phyloP scores from a whole-genome alignment of 2,113 vertebrate species.

The Gavia stellata region DNA sequence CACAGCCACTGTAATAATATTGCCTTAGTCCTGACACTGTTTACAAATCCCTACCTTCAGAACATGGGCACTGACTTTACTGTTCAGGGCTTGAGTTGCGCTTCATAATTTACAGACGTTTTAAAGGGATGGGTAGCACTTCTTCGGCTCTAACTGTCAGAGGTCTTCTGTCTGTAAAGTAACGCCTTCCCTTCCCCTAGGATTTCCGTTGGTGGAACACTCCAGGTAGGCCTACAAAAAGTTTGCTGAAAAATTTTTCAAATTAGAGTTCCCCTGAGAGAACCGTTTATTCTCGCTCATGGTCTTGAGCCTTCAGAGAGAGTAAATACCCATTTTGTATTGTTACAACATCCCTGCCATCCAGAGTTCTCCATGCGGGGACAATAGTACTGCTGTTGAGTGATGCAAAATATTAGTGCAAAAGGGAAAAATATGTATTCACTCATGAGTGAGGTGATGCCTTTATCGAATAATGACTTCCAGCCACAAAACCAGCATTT shows the following conservation, averaged over 20 bases:
- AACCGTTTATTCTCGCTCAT: neutral
- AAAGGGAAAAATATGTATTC: neutral
- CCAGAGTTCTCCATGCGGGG: neutral
- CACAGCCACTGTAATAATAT: neutral
- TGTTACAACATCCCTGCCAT: neutral
- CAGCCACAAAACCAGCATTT: neutral
- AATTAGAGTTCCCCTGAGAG: neutral
- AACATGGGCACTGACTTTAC: neutral
- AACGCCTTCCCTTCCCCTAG: neutral
- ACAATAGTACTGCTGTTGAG: neutral
- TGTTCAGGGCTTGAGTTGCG: fast-evolving
- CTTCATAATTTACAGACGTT: neutral
- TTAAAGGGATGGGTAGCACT: neutral
- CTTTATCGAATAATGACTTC: neutral
- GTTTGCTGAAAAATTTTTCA: neutral
- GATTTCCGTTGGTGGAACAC: neutral
- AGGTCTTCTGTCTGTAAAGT: neutral
- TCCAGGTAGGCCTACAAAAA: neutral
- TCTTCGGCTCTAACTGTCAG: neutral
- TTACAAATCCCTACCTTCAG: neutral
- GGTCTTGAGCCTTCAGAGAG: neutral
- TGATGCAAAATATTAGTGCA: neutral
- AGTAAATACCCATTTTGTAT: neutral
- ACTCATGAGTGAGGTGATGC: neutral
- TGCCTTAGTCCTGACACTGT: neutral